Percentiles rank a stretch among this genome's conserved stretches.
Conservation (phyloP, 2,797 vertebrate species). For the Smutsia gigantea region DNA sequence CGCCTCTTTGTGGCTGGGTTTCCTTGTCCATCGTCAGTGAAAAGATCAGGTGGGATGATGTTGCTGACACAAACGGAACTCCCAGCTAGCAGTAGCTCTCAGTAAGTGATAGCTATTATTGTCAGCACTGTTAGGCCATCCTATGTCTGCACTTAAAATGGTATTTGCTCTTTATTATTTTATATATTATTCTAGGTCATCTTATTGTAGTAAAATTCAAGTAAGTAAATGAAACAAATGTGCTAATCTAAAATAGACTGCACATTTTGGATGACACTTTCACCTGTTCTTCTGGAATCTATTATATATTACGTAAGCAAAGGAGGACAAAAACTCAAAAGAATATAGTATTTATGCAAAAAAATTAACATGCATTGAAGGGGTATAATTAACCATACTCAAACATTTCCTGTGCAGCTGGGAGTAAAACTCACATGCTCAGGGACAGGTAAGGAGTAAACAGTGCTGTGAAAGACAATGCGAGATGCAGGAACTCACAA, state of each 20-base stretch:
- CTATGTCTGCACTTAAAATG: background rate
- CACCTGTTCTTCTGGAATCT: background rate
- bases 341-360: background rate
- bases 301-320: background rate
- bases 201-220: slow-evolving; percentile 7
- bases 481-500: fast-evolving
- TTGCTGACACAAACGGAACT: background rate
- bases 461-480: no score
- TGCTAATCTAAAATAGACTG: background rate
- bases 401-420: background rate
- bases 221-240: background rate
- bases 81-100: fast-evolving
- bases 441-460: no score
- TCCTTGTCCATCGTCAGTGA: background rate
- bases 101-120: fast-evolving
- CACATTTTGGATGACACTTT: background rate
- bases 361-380: background rate
- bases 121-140: fast-evolving
- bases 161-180: background rate
- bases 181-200: background rate
- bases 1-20: background rate
- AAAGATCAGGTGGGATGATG: no score
- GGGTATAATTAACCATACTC: background rate
- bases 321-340: background rate
- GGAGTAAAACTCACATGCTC: background rate